A percentile compares a stretch with the other conserved stretches of the same genome.
phyloP scores from a whole-genome alignment of 2,113 vertebrate genomes.

The Pipra filicauda region DNA sequence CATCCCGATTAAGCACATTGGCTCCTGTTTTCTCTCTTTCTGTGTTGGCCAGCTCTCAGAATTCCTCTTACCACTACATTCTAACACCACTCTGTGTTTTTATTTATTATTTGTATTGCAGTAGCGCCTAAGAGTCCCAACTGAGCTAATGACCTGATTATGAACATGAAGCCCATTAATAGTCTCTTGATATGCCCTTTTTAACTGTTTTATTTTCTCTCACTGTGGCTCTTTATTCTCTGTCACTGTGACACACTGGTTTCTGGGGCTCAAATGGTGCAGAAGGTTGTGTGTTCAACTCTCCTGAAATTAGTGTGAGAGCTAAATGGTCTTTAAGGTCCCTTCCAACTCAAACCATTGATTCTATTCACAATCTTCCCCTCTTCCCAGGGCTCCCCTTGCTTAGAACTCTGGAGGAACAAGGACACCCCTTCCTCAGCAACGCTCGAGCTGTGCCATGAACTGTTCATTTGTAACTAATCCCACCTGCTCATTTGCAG shows the following conservation, averaged over 20 bases:
- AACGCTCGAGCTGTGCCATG: accelerated
- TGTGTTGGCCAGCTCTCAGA: constrained; percentile 14
- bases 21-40: constrained; percentile 58
- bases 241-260: neutral
- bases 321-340: neutral
- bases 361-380: neutral
- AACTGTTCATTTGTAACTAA: neutral
- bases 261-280: neutral
- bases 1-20: constrained; percentile 60
- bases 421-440: neutral
- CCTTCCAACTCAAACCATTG: neutral
- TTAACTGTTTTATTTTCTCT: neutral
- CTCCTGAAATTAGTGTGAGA: neutral
- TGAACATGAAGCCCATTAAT: neutral
- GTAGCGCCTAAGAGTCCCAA: constrained; percentile 4
- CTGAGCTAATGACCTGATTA: constrained; percentile 8
- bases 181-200: neutral
- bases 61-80: constrained; percentile 36
- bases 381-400: neutral
- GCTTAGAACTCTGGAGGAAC: neutral
- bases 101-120: constrained; percentile 48
- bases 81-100: constrained; percentile 13
- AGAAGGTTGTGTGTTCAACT: neutral
- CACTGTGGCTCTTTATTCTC: neutral
- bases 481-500: neutral